Evolutionary conservation across 2,888 invertebrate species (phyloP).

Genomic region (Drosophila setosimentum): DNA sequence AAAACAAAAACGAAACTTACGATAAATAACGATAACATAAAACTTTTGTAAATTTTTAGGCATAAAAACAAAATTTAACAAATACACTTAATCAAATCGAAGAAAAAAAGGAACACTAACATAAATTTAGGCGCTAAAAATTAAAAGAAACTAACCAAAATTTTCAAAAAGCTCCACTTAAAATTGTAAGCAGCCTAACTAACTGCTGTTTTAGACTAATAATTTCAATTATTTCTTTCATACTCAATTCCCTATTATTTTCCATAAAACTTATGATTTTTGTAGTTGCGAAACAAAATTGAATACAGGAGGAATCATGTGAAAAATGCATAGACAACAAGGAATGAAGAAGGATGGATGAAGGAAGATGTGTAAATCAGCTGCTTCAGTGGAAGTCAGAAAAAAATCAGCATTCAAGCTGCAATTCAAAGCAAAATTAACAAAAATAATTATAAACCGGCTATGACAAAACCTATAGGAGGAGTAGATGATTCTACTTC

Average conservation of each 20-base stretch:
- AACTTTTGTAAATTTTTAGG: conserved; percentile 84
- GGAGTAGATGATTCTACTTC: not conserved
- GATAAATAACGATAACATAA: conserved; percentile 60
- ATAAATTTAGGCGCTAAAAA: conserved; percentile 80
- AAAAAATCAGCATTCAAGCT: conserved; percentile 21
- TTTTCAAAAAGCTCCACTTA: conserved; percentile 60
- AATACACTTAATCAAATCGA: conserved; percentile 60
- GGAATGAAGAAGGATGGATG: conserved; percentile 8
- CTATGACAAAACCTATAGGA: conserved; percentile 35
- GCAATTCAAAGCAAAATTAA: conserved; percentile 6
- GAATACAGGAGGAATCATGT: conserved; percentile 54
- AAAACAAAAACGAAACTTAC: conserved; percentile 34
- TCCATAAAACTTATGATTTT: conserved; percentile 33
- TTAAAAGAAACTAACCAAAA: conserved; percentile 51
- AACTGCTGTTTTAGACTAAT: conserved; percentile 18
- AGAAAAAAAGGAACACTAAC: conserved; percentile 41
- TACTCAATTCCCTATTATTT: conserved; percentile 10
- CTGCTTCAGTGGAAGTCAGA: conserved; percentile 67
- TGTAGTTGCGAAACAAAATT: conserved; percentile 73
- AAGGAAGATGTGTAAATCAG: conserved; percentile 56
- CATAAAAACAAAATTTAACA: conserved; percentile 70
- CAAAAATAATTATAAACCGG: conserved; percentile 49
- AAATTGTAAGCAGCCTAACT: conserved; percentile 17
- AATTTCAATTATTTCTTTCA: conserved; percentile 4
- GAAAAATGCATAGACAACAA: conserved; percentile 27